A percentile compares a stretch with the other conserved stretches of the same genome.
These are phyloP conservation scores for Nephrotoma guestfalica DNA, from an alignment of 2,888 invertebrate species.

Conservation along the genomic window DNA sequence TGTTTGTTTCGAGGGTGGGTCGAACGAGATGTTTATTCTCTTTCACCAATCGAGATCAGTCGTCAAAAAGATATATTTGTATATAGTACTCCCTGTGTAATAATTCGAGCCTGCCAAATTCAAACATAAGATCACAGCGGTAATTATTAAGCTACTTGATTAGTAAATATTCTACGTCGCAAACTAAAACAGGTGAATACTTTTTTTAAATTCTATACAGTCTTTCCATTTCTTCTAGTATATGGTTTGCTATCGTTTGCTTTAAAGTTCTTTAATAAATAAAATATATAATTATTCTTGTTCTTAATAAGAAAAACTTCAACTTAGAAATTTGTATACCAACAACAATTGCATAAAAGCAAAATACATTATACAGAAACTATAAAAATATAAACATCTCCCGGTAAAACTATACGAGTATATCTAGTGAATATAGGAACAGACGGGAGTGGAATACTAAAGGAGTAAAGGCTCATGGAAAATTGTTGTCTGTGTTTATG, in stretches of 20 bases:
- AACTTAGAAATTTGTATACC: not conserved
- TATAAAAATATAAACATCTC: not conserved
- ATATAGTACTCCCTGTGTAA: no score
- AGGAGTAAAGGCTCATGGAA: not conserved
- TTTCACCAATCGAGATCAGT: no score
- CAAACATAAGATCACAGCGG: no score
- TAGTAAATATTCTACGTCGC: no score
- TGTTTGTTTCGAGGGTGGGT: no score
- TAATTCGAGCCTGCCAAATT: no score
- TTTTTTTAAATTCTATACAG: no score
- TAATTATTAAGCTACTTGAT: no score
- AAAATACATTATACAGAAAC: not conserved
- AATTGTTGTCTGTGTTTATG: not conserved
- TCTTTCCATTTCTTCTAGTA: no score
- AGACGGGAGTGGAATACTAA: not conserved
- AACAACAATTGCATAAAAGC: not conserved
- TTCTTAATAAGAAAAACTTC: not conserved
- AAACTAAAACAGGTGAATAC: no score
- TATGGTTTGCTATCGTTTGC: not conserved
- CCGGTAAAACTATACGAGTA: not conserved
- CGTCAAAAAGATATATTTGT: no score
- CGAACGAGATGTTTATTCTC: no score
- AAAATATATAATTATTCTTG: not conserved
- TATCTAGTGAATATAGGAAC: not conserved
- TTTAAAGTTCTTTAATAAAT: not conserved